phyloP scores from a whole-genome alignment of 2,797 vertebrate species.

The Cossypha niveicapilla region DNA sequence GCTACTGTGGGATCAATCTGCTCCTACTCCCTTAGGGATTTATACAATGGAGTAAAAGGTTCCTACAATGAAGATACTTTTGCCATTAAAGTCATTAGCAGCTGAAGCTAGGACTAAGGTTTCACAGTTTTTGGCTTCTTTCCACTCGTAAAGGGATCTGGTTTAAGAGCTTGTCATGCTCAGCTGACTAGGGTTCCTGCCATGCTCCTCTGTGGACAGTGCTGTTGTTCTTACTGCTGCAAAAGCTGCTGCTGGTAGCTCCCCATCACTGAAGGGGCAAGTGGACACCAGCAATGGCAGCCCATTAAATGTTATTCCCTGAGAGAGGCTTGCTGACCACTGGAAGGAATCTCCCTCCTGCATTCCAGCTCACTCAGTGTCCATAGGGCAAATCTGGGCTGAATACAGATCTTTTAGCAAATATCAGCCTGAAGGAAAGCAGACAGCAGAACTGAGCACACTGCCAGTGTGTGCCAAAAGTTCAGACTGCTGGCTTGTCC shows the following conservation, averaged over 20 bases:
- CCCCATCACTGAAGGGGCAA: background rate
- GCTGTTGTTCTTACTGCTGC: background rate
- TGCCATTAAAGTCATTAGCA: constrained; percentile 25
- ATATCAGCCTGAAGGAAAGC: background rate
- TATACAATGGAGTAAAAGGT: background rate
- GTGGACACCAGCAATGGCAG: background rate
- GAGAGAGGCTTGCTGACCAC: background rate
- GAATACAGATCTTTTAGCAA: background rate
- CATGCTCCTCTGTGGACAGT: background rate
- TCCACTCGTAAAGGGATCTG: constrained; percentile 26
- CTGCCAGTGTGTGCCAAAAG: background rate
- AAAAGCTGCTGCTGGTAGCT: background rate
- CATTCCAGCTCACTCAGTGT: background rate
- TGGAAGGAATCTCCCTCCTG: background rate
- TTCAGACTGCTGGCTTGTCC: background rate
- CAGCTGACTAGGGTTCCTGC: background rate
- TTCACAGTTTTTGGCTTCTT: constrained; percentile 62
- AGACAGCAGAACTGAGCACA: background rate
- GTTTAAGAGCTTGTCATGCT: background rate
- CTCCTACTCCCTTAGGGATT: background rate
- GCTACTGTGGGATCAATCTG: constrained; percentile 14
- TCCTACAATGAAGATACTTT: constrained; percentile 3
- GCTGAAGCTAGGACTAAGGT: constrained; percentile 56
- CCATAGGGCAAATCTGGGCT: background rate
- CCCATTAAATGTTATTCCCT: background rate